These are phyloP conservation scores for Chaenocephalus aceratus DNA, from an alignment of 2,113 vertebrate species.

Conservation along the genomic window DNA sequence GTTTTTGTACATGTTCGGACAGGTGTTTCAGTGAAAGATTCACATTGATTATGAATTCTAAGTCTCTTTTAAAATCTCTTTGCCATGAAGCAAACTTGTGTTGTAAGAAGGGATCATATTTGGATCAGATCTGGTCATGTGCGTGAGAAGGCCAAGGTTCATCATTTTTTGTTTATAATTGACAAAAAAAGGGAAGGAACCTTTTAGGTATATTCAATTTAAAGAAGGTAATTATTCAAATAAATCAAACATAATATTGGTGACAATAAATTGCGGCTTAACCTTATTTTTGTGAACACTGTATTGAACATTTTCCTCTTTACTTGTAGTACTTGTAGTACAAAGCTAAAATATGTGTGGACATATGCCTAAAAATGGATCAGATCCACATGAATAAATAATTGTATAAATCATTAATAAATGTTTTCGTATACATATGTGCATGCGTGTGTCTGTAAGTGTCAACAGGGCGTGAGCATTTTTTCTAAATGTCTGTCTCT, in stretches of 20 bases:
- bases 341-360: neutral
- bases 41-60: neutral
- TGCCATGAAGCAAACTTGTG: neutral
- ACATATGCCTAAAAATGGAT: neutral
- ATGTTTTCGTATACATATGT: no score
- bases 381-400: neutral
- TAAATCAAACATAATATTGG: neutral
- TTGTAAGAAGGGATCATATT: neutral
- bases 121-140: neutral
- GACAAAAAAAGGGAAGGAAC: neutral
- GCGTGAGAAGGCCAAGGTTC: neutral
- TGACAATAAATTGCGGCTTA: neutral
- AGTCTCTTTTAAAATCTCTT: neutral
- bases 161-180: neutral
- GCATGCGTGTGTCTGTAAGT: no score
- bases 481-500: neutral
- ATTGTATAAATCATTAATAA: neutral
- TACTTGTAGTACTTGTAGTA: no score
- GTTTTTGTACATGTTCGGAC: slow-evolving; percentile 14
- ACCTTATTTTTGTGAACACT: neutral
- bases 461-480: no score
- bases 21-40: slow-evolving; percentile 1
- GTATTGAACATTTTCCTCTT: neutral
- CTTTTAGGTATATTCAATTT: neutral
- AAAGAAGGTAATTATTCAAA: neutral